Evolutionary conservation across 2,888 invertebrate genomes (phyloP).

Genomic region (Macaria liturata): DNA sequence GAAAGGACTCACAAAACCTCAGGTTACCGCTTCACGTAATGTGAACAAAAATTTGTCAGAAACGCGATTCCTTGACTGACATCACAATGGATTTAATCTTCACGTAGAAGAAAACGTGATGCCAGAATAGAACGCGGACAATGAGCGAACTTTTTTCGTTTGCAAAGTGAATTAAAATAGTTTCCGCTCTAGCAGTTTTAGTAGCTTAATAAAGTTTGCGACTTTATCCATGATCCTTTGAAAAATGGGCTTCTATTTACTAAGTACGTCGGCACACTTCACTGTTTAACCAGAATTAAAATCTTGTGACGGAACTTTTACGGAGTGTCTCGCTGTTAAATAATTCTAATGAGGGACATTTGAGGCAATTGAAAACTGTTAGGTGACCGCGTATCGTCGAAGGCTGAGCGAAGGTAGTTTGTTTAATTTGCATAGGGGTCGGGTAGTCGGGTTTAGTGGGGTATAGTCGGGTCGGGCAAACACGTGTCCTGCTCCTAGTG

Average conservation of each 20-base stretch:
- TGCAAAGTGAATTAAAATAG: conserved; percentile 27
- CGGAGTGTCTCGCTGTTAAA: conserved; percentile 39
- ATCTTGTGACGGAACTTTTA: background rate
- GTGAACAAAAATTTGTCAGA: conserved; percentile 66
- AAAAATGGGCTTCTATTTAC: conserved; percentile 12
- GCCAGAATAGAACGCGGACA: conserved; percentile 47
- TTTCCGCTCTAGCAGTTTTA: conserved; percentile 22
- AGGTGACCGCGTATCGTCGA: conserved; percentile 40
- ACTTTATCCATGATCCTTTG: conserved; percentile 20
- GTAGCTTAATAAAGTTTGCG: conserved; percentile 22
- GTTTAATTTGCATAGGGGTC: conserved; percentile 30
- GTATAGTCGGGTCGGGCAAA: conserved; percentile 15
- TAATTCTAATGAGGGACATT: conserved; percentile 59
- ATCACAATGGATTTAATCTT: conserved; percentile 76
- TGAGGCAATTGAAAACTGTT: conserved; percentile 48
- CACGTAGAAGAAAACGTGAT: conserved; percentile 61
- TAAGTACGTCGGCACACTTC: background rate
- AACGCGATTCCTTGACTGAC: conserved; percentile 72
- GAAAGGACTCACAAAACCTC: conserved; percentile 57
- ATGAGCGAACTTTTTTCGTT: conserved; percentile 30
- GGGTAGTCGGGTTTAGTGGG: too few species aligned
- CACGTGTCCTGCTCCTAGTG: conserved; percentile 33
- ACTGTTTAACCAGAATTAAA: too few species aligned
- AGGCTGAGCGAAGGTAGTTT: conserved; percentile 22
- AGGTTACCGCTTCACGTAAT: conserved; percentile 63